A percentile compares a stretch with the other conserved stretches of the same genome.
phyloP scores from a whole-genome alignment of 1,140 invertebrate genomes.

The Drosophila bifasciata region DNA sequence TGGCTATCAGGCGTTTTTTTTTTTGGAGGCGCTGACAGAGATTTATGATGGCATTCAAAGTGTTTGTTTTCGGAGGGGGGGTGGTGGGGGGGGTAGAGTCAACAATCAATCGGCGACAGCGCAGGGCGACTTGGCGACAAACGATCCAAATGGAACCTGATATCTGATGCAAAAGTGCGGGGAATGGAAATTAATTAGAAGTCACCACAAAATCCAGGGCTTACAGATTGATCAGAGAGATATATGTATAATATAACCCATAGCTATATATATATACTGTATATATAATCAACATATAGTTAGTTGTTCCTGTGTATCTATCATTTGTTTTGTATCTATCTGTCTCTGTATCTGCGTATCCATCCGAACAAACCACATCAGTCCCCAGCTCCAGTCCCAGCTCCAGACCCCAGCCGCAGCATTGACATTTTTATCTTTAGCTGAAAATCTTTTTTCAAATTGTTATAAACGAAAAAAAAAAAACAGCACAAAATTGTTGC shows the following conservation, averaged over 20 bases:
- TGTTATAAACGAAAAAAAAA: slow-evolving; percentile 74
- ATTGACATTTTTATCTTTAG: slow-evolving; percentile 80
- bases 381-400: too few relatives aligned
- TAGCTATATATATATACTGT: slow-evolving; percentile 1
- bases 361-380: slow-evolving; percentile 77
- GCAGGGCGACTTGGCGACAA: neutral
- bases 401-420: too few relatives aligned
- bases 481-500: slow-evolving; percentile 45
- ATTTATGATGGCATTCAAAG: slow-evolving; percentile 65
- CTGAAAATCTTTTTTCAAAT: slow-evolving; percentile 77
- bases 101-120: slow-evolving; percentile 39
- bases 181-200: slow-evolving; percentile 74
- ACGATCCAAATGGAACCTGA: slow-evolving; percentile 44
- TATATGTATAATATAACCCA: neutral
- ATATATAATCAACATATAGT: neutral
- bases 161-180: slow-evolving; percentile 50
- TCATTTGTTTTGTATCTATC: slow-evolving; percentile 1
- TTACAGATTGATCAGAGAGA: slow-evolving; percentile 38
- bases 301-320: slow-evolving; percentile 25
- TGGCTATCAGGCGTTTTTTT: slow-evolving; percentile 21
- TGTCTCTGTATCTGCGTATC: slow-evolving; percentile 33
- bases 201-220: slow-evolving; percentile 44
- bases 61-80: slow-evolving; percentile 3
- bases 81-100: neutral
- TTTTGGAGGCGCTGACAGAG: slow-evolving; percentile 61